A percentile compares a stretch with the other conserved stretches of the same genome.
phyloP scores from a whole-genome alignment of 2,888 invertebrate species.

The Leucophenga montana region DNA sequence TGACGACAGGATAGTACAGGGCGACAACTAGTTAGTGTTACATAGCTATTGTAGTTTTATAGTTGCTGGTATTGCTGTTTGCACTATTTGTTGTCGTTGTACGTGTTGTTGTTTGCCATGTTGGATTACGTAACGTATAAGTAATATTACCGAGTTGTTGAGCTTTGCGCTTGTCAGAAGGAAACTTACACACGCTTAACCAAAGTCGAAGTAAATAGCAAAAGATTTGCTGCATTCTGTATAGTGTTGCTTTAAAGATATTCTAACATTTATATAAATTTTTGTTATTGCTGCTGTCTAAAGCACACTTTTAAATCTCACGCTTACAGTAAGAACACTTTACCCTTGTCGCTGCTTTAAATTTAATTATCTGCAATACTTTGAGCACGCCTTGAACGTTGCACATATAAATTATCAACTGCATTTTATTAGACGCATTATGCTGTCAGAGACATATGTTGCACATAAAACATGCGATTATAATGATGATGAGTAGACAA shows the following conservation, averaged over 20 bases:
- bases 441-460: background rate
- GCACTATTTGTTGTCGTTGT: background rate
- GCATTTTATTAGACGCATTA: background rate
- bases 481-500: no score
- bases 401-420: background rate
- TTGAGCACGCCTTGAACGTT: background rate
- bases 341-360: background rate
- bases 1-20: background rate
- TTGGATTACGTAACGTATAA: constrained; percentile 53
- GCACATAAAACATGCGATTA: background rate
- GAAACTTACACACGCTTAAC: background rate
- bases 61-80: background rate
- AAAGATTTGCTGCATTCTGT: no score
- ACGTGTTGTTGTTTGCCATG: constrained; percentile 12
- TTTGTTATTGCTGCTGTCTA: background rate
- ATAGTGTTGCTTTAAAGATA: background rate
- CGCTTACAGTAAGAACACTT: background rate
- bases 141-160: constrained; percentile 53
- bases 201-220: no score
- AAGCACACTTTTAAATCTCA: background rate
- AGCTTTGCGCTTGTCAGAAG: constrained; percentile 31
- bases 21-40: no score
- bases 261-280: background rate
- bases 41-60: no score
- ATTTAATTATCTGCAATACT: background rate